These are phyloP conservation scores for Pachymerium ferrugineum DNA, from an alignment of 2,888 invertebrate genomes.

Conservation along the genomic window DNA sequence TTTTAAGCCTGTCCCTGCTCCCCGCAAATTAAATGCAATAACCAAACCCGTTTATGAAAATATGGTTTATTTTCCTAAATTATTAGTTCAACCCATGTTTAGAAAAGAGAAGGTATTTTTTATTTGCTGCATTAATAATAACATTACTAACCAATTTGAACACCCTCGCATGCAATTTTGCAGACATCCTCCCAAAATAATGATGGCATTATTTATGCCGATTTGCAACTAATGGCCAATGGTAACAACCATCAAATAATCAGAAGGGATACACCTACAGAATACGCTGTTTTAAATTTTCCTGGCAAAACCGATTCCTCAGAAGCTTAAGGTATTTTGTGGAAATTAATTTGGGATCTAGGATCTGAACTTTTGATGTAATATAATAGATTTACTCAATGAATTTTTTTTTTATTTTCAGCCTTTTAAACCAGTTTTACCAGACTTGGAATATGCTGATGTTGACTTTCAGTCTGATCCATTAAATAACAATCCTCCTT, in stretches of 20 bases:
- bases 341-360: not conserved
- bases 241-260: slow-evolving; percentile 14
- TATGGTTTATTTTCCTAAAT: slow-evolving; percentile 33
- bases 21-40: slow-evolving; percentile 33
- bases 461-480: slow-evolving; percentile 56
- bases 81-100: not conserved
- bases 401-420: slow-evolving; percentile 46
- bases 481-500: slow-evolving; percentile 10
- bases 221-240: slow-evolving; percentile 49
- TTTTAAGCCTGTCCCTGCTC: slow-evolving; percentile 34
- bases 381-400: not conserved
- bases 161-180: not conserved
- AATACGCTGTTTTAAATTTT: slow-evolving; percentile 61
- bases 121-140: not conserved
- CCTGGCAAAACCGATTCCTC: slow-evolving; percentile 34
- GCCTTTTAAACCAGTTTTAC: slow-evolving; percentile 71
- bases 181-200: slow-evolving; percentile 19
- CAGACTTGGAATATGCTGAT: slow-evolving; percentile 83
- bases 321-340: slow-evolving; percentile 30
- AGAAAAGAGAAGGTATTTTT: slow-evolving; percentile 25
- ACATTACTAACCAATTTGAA: not conserved
- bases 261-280: slow-evolving; percentile 47
- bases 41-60: slow-evolving; percentile 37
- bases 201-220: slow-evolving; percentile 52
- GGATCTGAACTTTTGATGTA: not conserved